Conservation (phyloP, 2,113 vertebrate genomes). For the Cyprinodon brontotheroides region DNA sequence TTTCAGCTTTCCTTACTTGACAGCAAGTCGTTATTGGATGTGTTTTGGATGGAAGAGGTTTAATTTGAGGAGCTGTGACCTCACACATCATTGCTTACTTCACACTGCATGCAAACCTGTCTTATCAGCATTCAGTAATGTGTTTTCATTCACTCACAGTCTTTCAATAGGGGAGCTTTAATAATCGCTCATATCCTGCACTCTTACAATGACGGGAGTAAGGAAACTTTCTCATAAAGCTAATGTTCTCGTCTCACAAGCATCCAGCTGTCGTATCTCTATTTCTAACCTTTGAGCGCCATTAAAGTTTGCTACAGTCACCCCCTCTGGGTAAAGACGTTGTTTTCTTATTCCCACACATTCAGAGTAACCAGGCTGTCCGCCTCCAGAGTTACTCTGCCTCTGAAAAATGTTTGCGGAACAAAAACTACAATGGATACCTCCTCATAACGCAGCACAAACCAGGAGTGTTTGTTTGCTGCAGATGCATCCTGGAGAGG, state of each 20-base stretch:
- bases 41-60: background rate
- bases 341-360: slow-evolving; percentile 23
- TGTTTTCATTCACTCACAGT: background rate
- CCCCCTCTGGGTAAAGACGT: background rate
- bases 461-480: slow-evolving; percentile 48
- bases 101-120: background rate
- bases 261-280: background rate
- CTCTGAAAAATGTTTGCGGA: slow-evolving; percentile 49
- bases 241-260: background rate
- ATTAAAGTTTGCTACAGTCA: slow-evolving; percentile 21
- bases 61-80: background rate
- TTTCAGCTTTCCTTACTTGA: background rate
- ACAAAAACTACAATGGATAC: slow-evolving; percentile 57
- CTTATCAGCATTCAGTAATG: background rate
- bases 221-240: background rate
- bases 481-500: slow-evolving; percentile 27
- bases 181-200: background rate
- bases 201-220: too few relatives aligned
- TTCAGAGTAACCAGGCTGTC: slow-evolving; percentile 5
- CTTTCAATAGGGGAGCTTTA: background rate
- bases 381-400: slow-evolving; percentile 33
- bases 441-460: slow-evolving; percentile 5
- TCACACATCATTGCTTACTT: background rate
- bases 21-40: background rate
- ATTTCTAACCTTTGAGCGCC: slow-evolving; percentile 9